phyloP scores from a whole-genome alignment of 2,888 invertebrate genomes.

The Cyrtodaria siliqua region DNA sequence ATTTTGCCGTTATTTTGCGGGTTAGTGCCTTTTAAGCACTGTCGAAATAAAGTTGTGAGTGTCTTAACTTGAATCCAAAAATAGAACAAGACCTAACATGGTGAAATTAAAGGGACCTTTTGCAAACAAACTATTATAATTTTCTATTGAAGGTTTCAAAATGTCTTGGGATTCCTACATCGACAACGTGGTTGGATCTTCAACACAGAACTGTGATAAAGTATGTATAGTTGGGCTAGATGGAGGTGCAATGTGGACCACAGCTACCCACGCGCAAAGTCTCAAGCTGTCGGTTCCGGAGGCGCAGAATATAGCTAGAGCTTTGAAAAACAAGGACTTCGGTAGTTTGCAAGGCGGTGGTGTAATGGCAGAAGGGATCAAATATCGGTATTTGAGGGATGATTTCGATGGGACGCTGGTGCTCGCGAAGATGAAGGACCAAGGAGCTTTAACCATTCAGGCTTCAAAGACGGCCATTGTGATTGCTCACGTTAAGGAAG shows the following conservation, averaged over 20 bases:
- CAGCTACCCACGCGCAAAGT: conserved; percentile 26
- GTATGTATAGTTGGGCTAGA: conserved; percentile 73
- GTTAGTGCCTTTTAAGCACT: too few relatives aligned
- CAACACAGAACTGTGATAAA: conserved; percentile 59
- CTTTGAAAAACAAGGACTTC: conserved; percentile 67
- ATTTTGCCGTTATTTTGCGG: too few relatives aligned
- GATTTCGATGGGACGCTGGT: conserved; percentile 69
- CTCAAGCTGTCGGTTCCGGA: conserved; percentile 52
- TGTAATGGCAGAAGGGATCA: conserved; percentile 52
- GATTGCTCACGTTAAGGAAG: conserved; percentile 69
- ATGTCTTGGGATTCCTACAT: conserved; percentile 77
- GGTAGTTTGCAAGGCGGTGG: conserved; percentile 57
- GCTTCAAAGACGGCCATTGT: conserved; percentile 70
- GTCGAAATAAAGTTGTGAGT: too few relatives aligned
- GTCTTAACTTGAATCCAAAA: too few relatives aligned
- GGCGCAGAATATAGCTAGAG: conserved; percentile 55
- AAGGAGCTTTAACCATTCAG: conserved; percentile 67
- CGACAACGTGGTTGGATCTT: conserved; percentile 66
- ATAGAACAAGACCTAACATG: too few relatives aligned
- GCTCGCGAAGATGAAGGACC: conserved; percentile 69
- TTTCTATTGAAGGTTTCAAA: conserved; percentile 12
- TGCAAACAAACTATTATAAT: neutral
- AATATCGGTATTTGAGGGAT: conserved; percentile 73
- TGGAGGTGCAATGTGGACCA: conserved; percentile 69
- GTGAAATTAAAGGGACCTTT: too few relatives aligned